phyloP scores from a whole-genome alignment of 2,113 vertebrate species.

The Thomomys bottae region DNA sequence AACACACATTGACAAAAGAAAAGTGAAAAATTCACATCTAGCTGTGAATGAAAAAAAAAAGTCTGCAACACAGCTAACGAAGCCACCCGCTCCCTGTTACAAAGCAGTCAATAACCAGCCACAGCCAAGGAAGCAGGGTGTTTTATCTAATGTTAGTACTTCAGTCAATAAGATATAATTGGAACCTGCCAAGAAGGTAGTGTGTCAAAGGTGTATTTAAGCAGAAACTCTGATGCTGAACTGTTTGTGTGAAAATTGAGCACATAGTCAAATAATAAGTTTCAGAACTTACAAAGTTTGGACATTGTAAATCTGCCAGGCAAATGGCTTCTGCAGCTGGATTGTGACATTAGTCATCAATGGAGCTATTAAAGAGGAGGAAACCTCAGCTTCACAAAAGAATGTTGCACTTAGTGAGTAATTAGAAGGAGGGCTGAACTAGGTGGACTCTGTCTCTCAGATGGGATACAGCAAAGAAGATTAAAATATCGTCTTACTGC shows the following conservation, averaged over 20 bases:
- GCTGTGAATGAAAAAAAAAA: slow-evolving; percentile 57
- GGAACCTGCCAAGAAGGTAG: slow-evolving; percentile 64
- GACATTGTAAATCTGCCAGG: slow-evolving; percentile 25
- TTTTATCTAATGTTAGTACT: slow-evolving; percentile 61
- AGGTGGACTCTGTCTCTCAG: not conserved
- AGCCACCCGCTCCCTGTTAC: slow-evolving; percentile 57
- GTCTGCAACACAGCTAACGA: slow-evolving; percentile 45
- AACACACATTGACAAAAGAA: slow-evolving; percentile 48
- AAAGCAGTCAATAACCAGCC: slow-evolving; percentile 64
- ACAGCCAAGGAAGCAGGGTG: slow-evolving; percentile 35
- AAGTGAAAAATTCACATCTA: slow-evolving; percentile 71
- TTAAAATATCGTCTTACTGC: not conserved
- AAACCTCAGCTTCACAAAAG: not conserved
- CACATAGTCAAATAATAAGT: slow-evolving; percentile 72
- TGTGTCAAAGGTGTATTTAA: slow-evolving; percentile 66
- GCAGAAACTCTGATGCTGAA: slow-evolving; percentile 54
- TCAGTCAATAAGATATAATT: slow-evolving; percentile 71
- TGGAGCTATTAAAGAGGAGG: not conserved
- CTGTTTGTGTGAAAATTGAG: slow-evolving; percentile 62
- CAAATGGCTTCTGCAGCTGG: not conserved
- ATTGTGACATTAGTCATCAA: slow-evolving; percentile 11
- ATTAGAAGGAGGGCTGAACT: not conserved
- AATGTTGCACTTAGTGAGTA: not conserved
- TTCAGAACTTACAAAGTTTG: slow-evolving; percentile 71
- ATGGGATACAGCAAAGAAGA: not conserved